phyloP scores from a whole-genome alignment of 2,797 vertebrate species.

The Rhincodon typus region DNA sequence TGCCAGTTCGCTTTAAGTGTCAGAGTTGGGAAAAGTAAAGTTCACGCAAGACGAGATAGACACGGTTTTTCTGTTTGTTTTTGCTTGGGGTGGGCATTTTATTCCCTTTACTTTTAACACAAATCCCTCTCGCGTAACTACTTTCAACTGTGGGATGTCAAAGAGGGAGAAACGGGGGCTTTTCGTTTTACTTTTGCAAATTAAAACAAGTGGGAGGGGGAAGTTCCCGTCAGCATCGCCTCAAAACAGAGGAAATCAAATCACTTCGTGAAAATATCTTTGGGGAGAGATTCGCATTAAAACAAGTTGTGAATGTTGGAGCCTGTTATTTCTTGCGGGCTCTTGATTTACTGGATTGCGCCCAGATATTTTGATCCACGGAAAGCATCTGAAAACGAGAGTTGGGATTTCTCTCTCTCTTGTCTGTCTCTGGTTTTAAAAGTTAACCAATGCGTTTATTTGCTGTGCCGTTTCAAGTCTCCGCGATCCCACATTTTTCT shows the following conservation, averaged over 20 bases:
- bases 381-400: neutral
- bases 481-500: neutral
- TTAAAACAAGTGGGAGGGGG: neutral
- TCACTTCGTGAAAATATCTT: neutral
- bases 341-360: neutral
- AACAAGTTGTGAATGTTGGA: conserved; percentile 33
- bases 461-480: neutral
- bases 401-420: neutral
- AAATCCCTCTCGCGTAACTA: conserved; percentile 51
- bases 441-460: conserved; percentile 28
- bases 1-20: neutral
- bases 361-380: neutral
- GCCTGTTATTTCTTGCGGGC: neutral
- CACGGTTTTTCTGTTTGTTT: conserved; percentile 43
- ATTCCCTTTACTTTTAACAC: neutral
- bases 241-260: neutral
- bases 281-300: conserved; percentile 27
- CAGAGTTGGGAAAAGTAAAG: neutral
- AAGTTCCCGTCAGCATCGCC: too few species aligned
- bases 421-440: neutral
- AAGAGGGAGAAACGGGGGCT: neutral
- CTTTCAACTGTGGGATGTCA: conserved; percentile 44
- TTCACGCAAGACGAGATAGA: conserved; percentile 7
- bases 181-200: neutral
- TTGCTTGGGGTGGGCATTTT: conserved; percentile 44